phyloP scores from a whole-genome alignment of 1,140 invertebrate species.

The Stratiolaelaps scimitus region DNA sequence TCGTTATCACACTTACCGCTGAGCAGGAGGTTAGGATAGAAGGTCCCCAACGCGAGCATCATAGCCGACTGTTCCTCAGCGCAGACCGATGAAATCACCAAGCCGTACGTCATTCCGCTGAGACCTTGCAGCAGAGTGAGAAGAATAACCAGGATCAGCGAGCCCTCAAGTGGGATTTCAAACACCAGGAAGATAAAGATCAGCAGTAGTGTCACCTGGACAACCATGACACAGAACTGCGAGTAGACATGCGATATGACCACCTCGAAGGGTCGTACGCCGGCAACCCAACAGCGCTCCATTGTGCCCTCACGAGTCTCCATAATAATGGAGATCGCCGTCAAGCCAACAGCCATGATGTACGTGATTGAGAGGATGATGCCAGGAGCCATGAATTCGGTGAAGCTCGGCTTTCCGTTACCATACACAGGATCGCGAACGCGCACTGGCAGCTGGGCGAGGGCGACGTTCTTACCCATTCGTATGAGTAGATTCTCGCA shows the following conservation, averaged over 20 bases:
- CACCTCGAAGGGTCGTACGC: constrained; percentile 74
- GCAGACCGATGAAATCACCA: constrained; percentile 72
- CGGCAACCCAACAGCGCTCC: constrained; percentile 75
- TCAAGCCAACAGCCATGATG: constrained; percentile 86
- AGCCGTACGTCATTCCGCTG: constrained; percentile 85
- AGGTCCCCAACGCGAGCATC: constrained; percentile 78
- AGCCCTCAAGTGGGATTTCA: constrained; percentile 62
- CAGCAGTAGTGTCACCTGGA: constrained; percentile 71
- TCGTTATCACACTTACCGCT: constrained; percentile 59
- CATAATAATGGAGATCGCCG: constrained; percentile 75
- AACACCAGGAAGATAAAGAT: constrained; percentile 71
- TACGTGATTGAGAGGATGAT: constrained; percentile 90
- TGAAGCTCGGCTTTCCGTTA: constrained; percentile 68
- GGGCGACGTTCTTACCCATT: constrained; percentile 11
- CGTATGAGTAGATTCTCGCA: constrained; percentile 7
- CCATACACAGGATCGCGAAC: constrained; percentile 76
- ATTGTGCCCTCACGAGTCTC: constrained; percentile 81
- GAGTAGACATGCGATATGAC: constrained; percentile 80
- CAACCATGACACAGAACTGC: constrained; percentile 82
- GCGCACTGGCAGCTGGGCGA: constrained; percentile 42
- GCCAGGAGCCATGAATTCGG: constrained; percentile 86
- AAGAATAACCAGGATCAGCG: constrained; percentile 56
- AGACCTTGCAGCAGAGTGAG: constrained; percentile 63
- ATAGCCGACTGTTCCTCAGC: constrained; percentile 81
- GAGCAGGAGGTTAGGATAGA: constrained; percentile 77